Evolutionary conservation across 2,113 vertebrate species (phyloP).

Genomic region (Bubo bubo): DNA sequence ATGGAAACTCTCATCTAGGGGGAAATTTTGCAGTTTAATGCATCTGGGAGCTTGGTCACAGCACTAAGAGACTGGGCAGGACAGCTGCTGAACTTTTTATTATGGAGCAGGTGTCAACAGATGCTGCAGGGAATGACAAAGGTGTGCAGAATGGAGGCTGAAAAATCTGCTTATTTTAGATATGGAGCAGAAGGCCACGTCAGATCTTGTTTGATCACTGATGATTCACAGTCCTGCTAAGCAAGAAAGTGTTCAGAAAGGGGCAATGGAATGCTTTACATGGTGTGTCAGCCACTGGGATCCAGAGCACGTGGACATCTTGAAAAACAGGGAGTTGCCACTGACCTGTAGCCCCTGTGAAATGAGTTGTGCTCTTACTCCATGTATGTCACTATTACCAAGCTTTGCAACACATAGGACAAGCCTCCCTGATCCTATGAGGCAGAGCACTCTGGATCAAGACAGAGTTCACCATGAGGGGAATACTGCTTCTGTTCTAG

Average conservation of each 20-base stretch:
- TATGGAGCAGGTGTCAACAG: background rate
- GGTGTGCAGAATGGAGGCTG: background rate
- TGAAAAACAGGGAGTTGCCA: background rate
- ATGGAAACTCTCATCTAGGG: background rate
- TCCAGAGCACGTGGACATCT: background rate
- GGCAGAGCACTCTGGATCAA: background rate
- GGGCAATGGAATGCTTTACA: background rate
- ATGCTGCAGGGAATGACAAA: background rate
- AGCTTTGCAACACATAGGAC: background rate
- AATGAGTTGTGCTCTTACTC: background rate
- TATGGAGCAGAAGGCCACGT: background rate
- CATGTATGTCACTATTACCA: background rate
- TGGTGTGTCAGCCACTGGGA: background rate
- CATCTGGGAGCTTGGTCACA: background rate
- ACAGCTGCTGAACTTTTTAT: background rate
- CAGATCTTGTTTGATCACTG: background rate
- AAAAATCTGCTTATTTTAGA: background rate
- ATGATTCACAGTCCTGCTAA: background rate
- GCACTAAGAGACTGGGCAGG: background rate
- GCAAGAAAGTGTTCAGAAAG: background rate
- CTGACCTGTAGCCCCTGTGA: background rate
- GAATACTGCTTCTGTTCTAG: background rate
- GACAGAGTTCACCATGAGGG: background rate
- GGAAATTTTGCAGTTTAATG: background rate
- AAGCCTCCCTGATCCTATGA: background rate